These are phyloP conservation scores for Clarias fuscus DNA, from an alignment of 2,797 vertebrate species.

Conservation along the genomic window DNA sequence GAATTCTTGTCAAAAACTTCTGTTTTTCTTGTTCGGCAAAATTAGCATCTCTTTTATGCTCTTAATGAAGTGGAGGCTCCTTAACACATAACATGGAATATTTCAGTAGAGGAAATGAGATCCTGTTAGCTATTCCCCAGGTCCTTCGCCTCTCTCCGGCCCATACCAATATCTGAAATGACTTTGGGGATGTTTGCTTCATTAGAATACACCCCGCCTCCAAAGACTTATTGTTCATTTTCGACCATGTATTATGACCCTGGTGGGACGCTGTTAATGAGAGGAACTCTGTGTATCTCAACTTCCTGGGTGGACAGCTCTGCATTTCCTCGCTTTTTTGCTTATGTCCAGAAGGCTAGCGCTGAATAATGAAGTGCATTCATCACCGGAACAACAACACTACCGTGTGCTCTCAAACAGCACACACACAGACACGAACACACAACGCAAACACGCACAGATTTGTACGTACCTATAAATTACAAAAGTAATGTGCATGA, in stretches of 20 bases:
- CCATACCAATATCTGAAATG: slow-evolving; percentile 79
- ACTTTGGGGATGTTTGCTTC: slow-evolving; percentile 74
- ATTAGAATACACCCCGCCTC: slow-evolving; percentile 73
- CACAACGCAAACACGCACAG: slow-evolving; percentile 11
- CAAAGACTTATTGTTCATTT: slow-evolving; percentile 71
- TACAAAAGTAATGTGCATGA: slow-evolving; percentile 15
- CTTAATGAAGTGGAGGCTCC: slow-evolving; percentile 74
- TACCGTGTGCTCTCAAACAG: slow-evolving; percentile 30
- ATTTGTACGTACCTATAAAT: slow-evolving; percentile 27
- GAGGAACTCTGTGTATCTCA: slow-evolving; percentile 72
- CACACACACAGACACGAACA: slow-evolving; percentile 37
- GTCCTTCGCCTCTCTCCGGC: slow-evolving; percentile 62
- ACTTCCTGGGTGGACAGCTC: slow-evolving; percentile 78
- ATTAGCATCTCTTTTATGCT: slow-evolving; percentile 69
- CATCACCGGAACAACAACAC: slow-evolving; percentile 65
- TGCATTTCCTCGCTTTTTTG: slow-evolving; percentile 71
- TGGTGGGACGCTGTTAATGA: slow-evolving; percentile 77
- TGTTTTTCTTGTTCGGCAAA: slow-evolving; percentile 68
- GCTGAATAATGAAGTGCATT: slow-evolving; percentile 74
- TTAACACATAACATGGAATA: slow-evolving; percentile 72
- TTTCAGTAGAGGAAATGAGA: slow-evolving; percentile 76
- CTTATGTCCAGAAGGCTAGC: slow-evolving; percentile 64
- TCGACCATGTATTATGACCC: slow-evolving; percentile 75
- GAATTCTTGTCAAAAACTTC: slow-evolving; percentile 55
- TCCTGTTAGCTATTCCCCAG: slow-evolving; percentile 70